Conservation (phyloP, 2,113 vertebrate species). For the Saguinus imperator region DNA sequence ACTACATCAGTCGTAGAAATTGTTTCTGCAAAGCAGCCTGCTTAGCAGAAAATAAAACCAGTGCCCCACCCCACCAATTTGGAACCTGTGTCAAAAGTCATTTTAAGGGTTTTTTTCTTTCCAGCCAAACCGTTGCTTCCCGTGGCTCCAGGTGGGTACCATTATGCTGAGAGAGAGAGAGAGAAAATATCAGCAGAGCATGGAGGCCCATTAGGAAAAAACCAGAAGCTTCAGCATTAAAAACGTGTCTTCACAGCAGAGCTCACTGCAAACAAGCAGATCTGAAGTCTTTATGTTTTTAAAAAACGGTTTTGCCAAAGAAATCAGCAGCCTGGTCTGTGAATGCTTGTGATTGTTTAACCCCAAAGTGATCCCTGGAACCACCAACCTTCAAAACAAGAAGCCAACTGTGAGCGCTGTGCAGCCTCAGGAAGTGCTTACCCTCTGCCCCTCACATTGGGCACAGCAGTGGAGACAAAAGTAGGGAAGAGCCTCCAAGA, state of each 20-base stretch:
- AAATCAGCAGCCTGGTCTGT: not conserved
- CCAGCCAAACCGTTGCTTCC: not conserved
- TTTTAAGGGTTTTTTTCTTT: not conserved
- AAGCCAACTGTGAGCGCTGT: not conserved
- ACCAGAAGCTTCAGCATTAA: not conserved
- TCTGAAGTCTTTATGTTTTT: not conserved
- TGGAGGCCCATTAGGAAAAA: rapidly evolving
- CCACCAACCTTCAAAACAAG: not conserved
- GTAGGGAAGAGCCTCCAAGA: rapidly evolving
- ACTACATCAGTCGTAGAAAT: not conserved
- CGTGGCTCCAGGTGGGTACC: not conserved
- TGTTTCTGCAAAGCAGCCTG: not conserved
- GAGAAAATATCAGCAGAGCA: rapidly evolving
- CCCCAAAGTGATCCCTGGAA: not conserved
- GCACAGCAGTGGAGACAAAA: not conserved
- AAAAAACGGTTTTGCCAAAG: not conserved
- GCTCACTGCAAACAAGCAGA: not conserved
- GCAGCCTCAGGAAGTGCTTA: not conserved
- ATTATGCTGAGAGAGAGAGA: rapidly evolving
- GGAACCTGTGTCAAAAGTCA: not conserved
- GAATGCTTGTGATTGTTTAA: not conserved
- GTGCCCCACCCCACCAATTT: rapidly evolving
- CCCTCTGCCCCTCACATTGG: rapidly evolving
- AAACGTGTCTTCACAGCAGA: not conserved
- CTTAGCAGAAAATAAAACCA: not conserved